Base-by-base conservation (phyloP, 2,113 vertebrate species). In the Daboia siamensis region DNA sequence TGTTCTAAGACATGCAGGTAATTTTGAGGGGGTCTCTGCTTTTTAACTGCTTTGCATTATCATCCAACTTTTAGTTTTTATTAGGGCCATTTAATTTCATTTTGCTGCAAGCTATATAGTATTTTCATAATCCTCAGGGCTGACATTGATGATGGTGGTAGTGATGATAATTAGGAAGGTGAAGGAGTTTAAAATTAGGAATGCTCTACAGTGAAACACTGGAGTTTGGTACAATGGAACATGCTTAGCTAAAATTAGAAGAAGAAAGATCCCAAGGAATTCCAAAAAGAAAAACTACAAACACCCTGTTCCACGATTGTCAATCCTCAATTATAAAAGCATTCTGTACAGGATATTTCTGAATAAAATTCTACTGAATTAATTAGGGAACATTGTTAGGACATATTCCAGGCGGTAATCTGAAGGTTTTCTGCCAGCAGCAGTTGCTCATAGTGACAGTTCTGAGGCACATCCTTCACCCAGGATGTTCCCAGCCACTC, bases 131-230 rank as follows among this genome's bases (percentile, higher is more conserved):
- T 24, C 44, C 39, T 26, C 17, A 48, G 3, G 21, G 90, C 87
- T 29, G 21, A 0, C 0, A 93, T 11, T 74, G n/a, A 33, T 69
- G 12, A 15, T 74, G 69, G 69, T 74, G n/a, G 15, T 5, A n/a
- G 2, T 33, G n/a, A 13, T 17, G 64, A 74, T 74, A 33, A 74
- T 33, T 74, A 12, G 17, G 48, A 88, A 93, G 93, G 89, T 44
- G 54, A 20, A 89, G 89, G 17, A 93, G 93, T 93, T 93, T 95
- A 96, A 96, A 95, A 91, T 91, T 91, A 74, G 89, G 69, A 89
- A 93, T 1, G 10, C 17, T 46, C 56, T 90, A 48, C 80, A 61
- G 6, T 80, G 88, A 92, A 90, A 57, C 55, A 17, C 87, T 92
- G 86, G 7, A 0, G 39, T 87, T 54, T 93, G 93, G 93, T 90